Percentiles rank a stretch among this genome's conserved stretches.
phyloP scores from a whole-genome alignment of 2,797 vertebrate genomes.

The Synanceia verrucosa region DNA sequence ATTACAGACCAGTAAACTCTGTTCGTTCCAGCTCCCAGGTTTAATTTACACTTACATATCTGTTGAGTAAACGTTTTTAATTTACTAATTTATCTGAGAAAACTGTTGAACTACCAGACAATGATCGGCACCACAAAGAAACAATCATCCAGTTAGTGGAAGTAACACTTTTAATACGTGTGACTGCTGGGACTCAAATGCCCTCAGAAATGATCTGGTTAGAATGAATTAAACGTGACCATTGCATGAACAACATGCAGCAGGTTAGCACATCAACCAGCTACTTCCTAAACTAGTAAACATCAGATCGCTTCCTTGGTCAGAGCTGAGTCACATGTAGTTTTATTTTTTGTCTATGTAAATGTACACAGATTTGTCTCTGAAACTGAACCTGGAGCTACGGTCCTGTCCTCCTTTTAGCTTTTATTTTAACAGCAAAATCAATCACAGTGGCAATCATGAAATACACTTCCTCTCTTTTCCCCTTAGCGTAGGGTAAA shows the following conservation, averaged over 20 bases:
- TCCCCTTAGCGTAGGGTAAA: neutral
- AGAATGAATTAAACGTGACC: too few relatives aligned
- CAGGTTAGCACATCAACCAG: neutral
- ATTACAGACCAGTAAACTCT: neutral
- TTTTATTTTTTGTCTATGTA: neutral
- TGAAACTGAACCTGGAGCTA: neutral
- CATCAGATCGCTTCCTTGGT: neutral
- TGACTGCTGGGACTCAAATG: neutral
- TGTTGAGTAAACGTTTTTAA: neutral
- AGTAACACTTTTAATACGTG: neutral
- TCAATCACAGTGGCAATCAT: too few relatives aligned
- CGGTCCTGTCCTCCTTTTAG: neutral
- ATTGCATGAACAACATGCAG: too few relatives aligned
- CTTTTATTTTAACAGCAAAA: too few relatives aligned
- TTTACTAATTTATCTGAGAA: neutral
- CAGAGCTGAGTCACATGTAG: neutral
- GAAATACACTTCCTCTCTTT: neutral
- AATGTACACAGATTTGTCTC: neutral
- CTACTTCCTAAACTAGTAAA: neutral
- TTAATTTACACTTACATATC: neutral
- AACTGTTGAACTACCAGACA: neutral
- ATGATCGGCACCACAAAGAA: constrained; percentile 29
- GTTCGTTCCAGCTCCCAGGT: neutral
- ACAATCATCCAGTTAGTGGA: constrained; percentile 33
- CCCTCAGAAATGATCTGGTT: neutral